These are phyloP conservation scores for Cottus gobio DNA, from an alignment of 2,113 vertebrate species.

Conservation along the genomic window DNA sequence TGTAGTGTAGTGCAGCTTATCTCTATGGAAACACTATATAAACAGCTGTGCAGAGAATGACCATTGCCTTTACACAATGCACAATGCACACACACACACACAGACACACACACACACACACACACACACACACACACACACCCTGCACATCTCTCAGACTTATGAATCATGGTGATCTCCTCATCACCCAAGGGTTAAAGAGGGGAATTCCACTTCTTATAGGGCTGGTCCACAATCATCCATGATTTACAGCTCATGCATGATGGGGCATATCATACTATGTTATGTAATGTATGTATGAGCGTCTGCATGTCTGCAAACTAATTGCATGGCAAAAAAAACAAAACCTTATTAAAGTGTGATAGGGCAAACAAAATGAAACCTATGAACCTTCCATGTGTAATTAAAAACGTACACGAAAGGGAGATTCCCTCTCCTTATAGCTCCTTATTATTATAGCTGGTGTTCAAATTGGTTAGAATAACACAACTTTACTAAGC, in stretches of 20 bases:
- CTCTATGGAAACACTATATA: slow-evolving; percentile 61
- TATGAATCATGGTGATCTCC: slow-evolving; percentile 52
- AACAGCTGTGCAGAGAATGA: slow-evolving; percentile 59
- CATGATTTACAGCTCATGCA: slow-evolving; percentile 53
- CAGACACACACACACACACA: neutral
- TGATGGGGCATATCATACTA: slow-evolving; percentile 21
- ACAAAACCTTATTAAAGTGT: neutral
- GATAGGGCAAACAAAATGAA: slow-evolving; percentile 1
- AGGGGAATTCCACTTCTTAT: slow-evolving; percentile 73
- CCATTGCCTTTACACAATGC: slow-evolving; percentile 28
- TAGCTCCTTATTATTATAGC: slow-evolving; percentile 16
- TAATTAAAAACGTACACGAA: neutral
- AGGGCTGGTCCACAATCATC: slow-evolving; percentile 44
- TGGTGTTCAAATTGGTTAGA: slow-evolving; percentile 13
- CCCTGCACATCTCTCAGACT: slow-evolving; percentile 32
- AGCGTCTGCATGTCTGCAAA: neutral
- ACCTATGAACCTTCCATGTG: neutral
- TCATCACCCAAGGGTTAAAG: slow-evolving; percentile 51
- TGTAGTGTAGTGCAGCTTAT: slow-evolving; percentile 49
- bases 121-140: neutral
- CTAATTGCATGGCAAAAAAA: neutral
- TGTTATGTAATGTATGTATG: slow-evolving; percentile 3
- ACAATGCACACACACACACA: slow-evolving; percentile 34
- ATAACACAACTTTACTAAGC: slow-evolving; percentile 14
- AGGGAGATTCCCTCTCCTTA: slow-evolving; percentile 7